A percentile compares a stretch with the other conserved stretches of the same genome.
Evolutionary conservation across 1,140 invertebrate genomes (phyloP).

Genomic region (Diorhabda sublineata): DNA sequence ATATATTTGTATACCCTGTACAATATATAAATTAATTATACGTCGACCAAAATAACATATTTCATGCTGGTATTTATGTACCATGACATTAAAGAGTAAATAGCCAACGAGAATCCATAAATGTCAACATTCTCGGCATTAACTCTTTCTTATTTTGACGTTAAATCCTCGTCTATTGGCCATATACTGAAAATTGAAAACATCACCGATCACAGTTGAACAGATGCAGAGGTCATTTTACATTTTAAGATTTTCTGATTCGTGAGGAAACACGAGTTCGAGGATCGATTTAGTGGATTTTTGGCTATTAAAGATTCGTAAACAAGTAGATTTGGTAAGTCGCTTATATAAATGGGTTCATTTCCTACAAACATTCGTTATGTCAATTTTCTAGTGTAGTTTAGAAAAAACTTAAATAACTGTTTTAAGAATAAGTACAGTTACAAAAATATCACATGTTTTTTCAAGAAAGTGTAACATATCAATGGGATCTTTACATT

Average conservation of each 20-base stretch:
- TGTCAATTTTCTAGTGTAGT: no score
- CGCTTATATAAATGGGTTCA: no score
- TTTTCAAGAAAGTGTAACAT: no score
- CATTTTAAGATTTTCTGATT: not conserved
- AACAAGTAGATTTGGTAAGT: not conserved
- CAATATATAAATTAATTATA: no score
- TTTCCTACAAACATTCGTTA: no score
- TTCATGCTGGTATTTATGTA: not conserved
- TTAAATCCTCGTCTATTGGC: not conserved
- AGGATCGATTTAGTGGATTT: not conserved
- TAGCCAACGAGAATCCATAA: not conserved
- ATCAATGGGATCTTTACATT: no score
- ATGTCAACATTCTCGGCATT: not conserved
- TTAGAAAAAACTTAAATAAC: no score
- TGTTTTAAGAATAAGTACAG: no score
- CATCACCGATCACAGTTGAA: not conserved
- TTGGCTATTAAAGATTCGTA: not conserved
- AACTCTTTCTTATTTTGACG: constrained; percentile 2
- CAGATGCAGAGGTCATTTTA: not conserved
- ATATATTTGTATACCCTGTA: no score
- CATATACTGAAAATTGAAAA: not conserved
- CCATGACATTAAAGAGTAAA: not conserved
- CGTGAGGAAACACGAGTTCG: not conserved
- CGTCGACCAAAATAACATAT: not conserved
- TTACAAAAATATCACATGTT: no score